Conservation (phyloP, 2,113 vertebrate genomes). For the Dicerorhinus sumatrensis region DNA sequence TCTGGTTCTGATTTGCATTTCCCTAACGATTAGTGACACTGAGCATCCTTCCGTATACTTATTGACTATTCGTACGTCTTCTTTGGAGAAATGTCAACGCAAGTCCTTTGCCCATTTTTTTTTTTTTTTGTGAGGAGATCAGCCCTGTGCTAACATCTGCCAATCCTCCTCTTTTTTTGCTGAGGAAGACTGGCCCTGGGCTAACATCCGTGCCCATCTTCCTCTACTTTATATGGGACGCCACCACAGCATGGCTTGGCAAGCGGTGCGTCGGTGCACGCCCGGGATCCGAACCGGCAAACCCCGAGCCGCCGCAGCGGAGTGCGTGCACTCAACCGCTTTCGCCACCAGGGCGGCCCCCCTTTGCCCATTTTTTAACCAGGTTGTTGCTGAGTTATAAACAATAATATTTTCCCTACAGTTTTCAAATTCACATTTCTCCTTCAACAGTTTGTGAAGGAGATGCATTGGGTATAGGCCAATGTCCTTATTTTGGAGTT, state of each 20-base stretch:
- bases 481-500: neutral
- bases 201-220: too few relatives aligned
- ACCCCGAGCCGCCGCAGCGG: too few relatives aligned
- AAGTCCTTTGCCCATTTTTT: neutral
- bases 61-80: neutral
- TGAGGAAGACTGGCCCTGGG: too few relatives aligned
- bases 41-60: neutral
- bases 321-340: too few relatives aligned
- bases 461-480: accelerated
- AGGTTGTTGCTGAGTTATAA: neutral
- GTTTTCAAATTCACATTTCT: neutral
- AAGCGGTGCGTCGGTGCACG: too few relatives aligned
- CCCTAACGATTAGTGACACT: accelerated
- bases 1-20: neutral
- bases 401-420: neutral
- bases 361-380: neutral
- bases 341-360: too few relatives aligned
- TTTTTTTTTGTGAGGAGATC: too few relatives aligned
- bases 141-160: too few relatives aligned
- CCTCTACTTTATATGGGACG: too few relatives aligned
- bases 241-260: too few relatives aligned
- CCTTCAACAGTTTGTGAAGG: neutral
- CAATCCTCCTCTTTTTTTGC: too few relatives aligned
- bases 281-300: too few relatives aligned
- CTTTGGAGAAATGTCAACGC: neutral